Evolutionary conservation across 1,140 invertebrate species (phyloP), one percentile per base, ranked within the genome.

Genomic region (Brachionus rotundiformis): DNA sequence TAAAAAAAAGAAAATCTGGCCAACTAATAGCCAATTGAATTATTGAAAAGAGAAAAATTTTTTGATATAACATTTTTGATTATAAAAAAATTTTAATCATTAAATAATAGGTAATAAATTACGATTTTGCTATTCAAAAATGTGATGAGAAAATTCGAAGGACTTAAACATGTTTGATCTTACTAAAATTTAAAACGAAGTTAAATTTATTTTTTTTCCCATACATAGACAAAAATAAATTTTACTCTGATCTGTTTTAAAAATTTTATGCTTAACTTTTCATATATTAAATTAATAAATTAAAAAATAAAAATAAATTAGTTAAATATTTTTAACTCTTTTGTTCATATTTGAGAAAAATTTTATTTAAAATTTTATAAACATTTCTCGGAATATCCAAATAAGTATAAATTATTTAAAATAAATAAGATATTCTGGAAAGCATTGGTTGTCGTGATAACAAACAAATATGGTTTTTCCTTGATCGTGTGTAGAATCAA

Each of bases 391-490:
- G n/a, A n/a, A n/a, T n/a, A n/a, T n/a, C n/a, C n/a, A n/a, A n/a
- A n/a, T n/a, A n/a, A n/a, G n/a, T n/a, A n/a, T n/a, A n/a, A n/a
- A n/a, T n/a, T n/a, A n/a, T n/a, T n/a, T n/a, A 29, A 63, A 63
- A 63, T 33, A 68, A 68, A 76, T 76, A 25, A 49, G 19, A 49
- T 76, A 76, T 54, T 76, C 73, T 1, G 73, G 41, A 54, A 54
- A 76, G 27, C 41, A 49, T 19, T 76, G 73, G 31, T 49, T 54
- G 16, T 76, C 73, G 16, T 76, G 73, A 76, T 76, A 76, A 10
- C 41, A 49, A 29, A 76, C 73, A 76, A 54, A 49, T 8, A 76
- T 76, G 6, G 11, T 1, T 76, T 19, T 25, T 54, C 23, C 44
- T 31, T 11, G 68, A 33, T 76, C 73, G 31, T 25, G 31, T 31